Conservation (phyloP, 2,113 vertebrate species). For the Riparia riparia region DNA sequence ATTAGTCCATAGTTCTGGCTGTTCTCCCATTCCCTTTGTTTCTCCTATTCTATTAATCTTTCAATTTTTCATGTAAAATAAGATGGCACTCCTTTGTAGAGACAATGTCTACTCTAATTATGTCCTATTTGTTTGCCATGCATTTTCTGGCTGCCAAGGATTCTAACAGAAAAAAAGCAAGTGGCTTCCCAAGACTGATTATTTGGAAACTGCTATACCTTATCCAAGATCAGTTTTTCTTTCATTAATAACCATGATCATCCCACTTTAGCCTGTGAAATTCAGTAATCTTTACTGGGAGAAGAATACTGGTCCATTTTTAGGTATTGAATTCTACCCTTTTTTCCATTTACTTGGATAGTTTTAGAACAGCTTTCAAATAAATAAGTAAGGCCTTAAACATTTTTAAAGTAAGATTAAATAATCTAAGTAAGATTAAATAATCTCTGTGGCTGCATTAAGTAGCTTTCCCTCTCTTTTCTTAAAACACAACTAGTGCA, state of each 20-base stretch:
- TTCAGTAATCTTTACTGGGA: background rate
- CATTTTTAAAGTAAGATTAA: background rate
- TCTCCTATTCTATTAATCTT: background rate
- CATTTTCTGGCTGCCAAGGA: background rate
- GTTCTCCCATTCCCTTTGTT: background rate
- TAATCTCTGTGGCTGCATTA: background rate
- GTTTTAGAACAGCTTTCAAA: background rate
- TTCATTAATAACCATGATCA: background rate
- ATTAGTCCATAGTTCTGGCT: background rate
- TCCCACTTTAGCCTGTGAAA: background rate
- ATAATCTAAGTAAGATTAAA: background rate
- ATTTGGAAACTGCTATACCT: background rate
- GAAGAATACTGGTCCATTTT: background rate
- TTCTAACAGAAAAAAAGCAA: background rate
- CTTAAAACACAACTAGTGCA: background rate
- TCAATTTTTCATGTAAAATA: background rate
- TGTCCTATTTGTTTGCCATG: background rate
- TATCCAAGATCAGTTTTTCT: background rate
- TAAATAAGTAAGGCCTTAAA: background rate
- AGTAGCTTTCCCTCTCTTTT: background rate
- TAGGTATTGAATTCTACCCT: background rate
- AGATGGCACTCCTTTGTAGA: background rate
- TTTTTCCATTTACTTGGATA: background rate
- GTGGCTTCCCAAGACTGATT: background rate
- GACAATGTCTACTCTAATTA: background rate